phyloP scores from a whole-genome alignment of 2,113 vertebrate genomes.

The Motacilla alba region DNA sequence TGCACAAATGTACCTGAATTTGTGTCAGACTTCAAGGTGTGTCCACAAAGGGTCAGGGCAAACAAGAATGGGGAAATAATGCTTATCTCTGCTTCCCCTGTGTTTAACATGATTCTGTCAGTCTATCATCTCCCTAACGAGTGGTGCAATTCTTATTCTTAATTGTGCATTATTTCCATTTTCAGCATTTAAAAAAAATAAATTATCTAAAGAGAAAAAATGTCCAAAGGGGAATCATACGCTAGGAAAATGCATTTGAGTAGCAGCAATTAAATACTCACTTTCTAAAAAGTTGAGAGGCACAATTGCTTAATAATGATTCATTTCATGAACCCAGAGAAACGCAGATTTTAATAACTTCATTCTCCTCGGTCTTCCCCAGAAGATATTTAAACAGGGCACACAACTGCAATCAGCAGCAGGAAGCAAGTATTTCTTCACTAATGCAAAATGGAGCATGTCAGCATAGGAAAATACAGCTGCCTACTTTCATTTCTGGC shows the following conservation, averaged over 20 bases:
- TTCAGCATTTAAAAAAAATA: not conserved
- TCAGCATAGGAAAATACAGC: not conserved
- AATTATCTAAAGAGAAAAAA: not conserved
- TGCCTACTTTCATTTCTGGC: not conserved
- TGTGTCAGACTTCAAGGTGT: not conserved
- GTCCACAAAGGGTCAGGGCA: not conserved
- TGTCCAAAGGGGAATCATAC: not conserved
- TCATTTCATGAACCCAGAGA: slow-evolving; percentile 2
- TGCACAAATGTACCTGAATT: not conserved
- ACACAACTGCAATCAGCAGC: not conserved
- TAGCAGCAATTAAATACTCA: slow-evolving; percentile 16
- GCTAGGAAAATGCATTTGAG: not conserved
- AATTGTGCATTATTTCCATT: not conserved
- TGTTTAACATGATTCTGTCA: not conserved
- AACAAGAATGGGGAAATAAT: not conserved
- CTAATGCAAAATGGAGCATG: not conserved
- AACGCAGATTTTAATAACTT: not conserved
- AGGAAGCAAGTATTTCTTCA: not conserved
- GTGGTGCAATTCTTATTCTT: not conserved
- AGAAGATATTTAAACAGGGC: not conserved
- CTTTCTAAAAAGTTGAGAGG: slow-evolving; percentile 8
- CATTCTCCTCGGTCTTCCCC: not conserved
- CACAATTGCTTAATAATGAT: slow-evolving; percentile 18
- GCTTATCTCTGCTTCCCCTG: not conserved
- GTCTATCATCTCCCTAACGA: not conserved